Evolutionary conservation across 2,888 invertebrate genomes (phyloP), one percentile per base, ranked within the genome.

Genomic region (Sesamia inferens): DNA sequence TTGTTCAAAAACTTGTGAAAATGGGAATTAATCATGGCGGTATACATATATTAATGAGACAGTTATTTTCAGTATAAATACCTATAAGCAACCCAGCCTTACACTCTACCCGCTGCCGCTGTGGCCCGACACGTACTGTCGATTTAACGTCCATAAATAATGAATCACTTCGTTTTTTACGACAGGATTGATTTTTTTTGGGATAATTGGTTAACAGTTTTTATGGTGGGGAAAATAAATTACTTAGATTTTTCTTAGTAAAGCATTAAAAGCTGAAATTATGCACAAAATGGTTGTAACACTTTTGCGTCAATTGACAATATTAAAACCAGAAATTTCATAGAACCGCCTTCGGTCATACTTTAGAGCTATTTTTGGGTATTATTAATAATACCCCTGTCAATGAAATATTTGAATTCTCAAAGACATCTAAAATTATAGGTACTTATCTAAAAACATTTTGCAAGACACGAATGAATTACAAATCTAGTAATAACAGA

Each of bases 31-130:
- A 85, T 83, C 68, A 82, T 81, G 75, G 47, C 73, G 14, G 71
- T 77, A 71, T 82, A 86, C 88, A 88, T 88, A 86, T 87, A 88
- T 90, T 90, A 91, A 92, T 90, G 92, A 91, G 90, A 91, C 89
- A 88, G 86, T 88, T 88, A 90, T 88, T 90, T 88, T 88, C 89
- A 87, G 88, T 87, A 88, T 88, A 88, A 90, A 88, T 90, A 89
- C n/a, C n/a, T 88, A 89, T 89, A 85, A 82, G 75, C 75, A 85
- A 16, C 44, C 63, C 19, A 48, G 47, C 88, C 85, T 84, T 88
- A 85, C 85, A 85, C 71, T 85, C 83, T 70, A 75, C 79, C 24
- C 24, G 70, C 73, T 62, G 54, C 44, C 58, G 11, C n/a, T 24
- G 44, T 83, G 81, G 71, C 79, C 73, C 83, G 85, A 88, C 88